These are phyloP conservation scores for Opisthocomus hoazin DNA, from an alignment of 2,113 vertebrate species.

Conservation along the genomic window DNA sequence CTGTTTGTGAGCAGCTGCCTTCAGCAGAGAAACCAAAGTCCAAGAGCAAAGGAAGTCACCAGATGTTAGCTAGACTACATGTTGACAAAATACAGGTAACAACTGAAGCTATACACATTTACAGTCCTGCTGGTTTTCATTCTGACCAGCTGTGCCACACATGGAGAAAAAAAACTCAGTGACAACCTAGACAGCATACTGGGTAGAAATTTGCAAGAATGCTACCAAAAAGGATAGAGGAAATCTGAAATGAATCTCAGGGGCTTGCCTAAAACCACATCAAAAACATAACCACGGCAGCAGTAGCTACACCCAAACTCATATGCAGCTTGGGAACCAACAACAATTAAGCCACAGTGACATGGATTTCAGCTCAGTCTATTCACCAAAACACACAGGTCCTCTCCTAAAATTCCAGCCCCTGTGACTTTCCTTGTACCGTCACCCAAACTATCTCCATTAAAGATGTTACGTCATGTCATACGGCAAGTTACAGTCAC, in stretches of 20 bases:
- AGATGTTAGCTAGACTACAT: neutral
- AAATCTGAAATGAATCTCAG: neutral
- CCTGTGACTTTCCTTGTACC: neutral
- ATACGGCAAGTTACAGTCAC: neutral
- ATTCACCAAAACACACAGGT: neutral
- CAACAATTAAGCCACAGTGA: neutral
- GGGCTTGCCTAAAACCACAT: neutral
- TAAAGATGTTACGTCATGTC: neutral
- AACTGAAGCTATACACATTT: neutral
- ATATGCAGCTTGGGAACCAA: neutral
- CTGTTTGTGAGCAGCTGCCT: neutral
- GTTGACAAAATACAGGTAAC: neutral
- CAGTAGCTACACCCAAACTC: neutral
- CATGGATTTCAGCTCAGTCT: neutral
- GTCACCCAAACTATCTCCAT: neutral
- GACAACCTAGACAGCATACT: neutral
- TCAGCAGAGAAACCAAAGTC: neutral
- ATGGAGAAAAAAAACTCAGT: neutral
- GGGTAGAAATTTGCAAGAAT: neutral
- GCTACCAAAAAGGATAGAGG: neutral
- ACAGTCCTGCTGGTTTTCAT: neutral
- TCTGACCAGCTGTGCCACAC: neutral
- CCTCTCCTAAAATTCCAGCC: neutral
- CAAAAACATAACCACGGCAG: neutral
- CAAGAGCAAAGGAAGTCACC: neutral